Evolutionary conservation across 2,888 invertebrate genomes (phyloP), one percentile per base, ranked within the genome.

Genomic region (Galerucella pusilla): DNA sequence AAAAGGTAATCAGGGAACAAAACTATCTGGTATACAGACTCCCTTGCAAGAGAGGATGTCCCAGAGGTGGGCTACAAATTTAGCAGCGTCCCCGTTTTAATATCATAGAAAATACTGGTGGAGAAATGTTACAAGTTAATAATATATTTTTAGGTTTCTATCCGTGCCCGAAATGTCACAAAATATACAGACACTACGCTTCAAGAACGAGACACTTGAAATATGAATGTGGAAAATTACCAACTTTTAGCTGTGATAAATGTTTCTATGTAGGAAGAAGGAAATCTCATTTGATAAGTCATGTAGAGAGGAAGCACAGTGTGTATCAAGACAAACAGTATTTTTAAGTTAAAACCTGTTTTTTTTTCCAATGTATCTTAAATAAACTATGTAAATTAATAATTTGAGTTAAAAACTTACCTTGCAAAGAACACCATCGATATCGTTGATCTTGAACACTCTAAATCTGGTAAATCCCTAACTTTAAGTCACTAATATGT

Each of bases 171-270:
- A 35, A 59, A 28, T 75, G 75, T 52, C 35, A 57, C 14, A 71
- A 64, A 59, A 72, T 49, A 16, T 75, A 68, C 35, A 63, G 61
- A 20, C 67, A 71, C 20, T 71, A 70, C 12, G 71, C 64, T 3
- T 63, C 68, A 9, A 64, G 71, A 35, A 61, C 57, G 2, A 54
- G 71, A 16, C 75, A 75, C 73, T 76, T 86, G 42, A 84, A 83
- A 73, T 84, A 87, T 49, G 88, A 88, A 71, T 88, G 89, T 75
- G 88, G 88, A 52, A 87, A 88, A 77, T 83, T 83, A 4, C 86
- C 88, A 4, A 45, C 45, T 2, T 65, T 65, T 65, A 65, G 20
- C n/a, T 65, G 64, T 46, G 46, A 65, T 16, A 65, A 65, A 46
- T 65, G 64, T 20, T 65, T 42, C 20, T 65, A 65, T 6, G 64